Conservation (phyloP, 2,113 vertebrate genomes). For the Nycticorax nycticorax region DNA sequence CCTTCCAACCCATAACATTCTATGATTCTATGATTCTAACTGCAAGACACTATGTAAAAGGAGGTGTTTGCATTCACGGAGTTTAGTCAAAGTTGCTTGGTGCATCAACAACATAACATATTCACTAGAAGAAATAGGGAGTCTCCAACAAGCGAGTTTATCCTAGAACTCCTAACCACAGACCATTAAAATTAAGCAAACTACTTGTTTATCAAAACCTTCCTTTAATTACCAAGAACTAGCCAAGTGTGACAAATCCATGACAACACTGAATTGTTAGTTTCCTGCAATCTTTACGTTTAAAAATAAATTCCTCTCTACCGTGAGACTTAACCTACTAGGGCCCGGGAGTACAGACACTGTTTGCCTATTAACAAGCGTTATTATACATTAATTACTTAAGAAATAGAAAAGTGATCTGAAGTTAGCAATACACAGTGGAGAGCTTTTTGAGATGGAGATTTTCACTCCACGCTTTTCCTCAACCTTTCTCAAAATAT, state of each 20-base stretch:
- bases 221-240: slow-evolving; percentile 19
- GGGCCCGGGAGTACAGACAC: neutral
- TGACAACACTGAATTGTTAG: neutral
- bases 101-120: neutral
- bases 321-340: neutral
- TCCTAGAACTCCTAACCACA: neutral
- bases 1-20: too few relatives aligned
- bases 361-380: neutral
- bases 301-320: slow-evolving; percentile 6
- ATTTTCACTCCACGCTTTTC: neutral
- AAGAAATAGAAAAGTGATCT: neutral
- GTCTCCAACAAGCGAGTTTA: neutral
- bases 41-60: neutral
- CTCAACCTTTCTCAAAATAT: neutral
- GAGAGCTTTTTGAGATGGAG: neutral
- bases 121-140: neutral
- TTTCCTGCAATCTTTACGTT: neutral
- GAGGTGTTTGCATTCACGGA: neutral
- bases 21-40: too few relatives aligned
- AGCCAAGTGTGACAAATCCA: slow-evolving; percentile 11
- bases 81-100: neutral
- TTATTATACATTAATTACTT: neutral
- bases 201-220: slow-evolving; percentile 4
- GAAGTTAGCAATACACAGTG: neutral
- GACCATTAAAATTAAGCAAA: slow-evolving; percentile 11